Evolutionary conservation across 30 jellyfish, hydroid and myxozoan genomes (phyloP), one percentile per base, ranked within the genome.

Genomic region (Cassiopea andromeda): DNA sequence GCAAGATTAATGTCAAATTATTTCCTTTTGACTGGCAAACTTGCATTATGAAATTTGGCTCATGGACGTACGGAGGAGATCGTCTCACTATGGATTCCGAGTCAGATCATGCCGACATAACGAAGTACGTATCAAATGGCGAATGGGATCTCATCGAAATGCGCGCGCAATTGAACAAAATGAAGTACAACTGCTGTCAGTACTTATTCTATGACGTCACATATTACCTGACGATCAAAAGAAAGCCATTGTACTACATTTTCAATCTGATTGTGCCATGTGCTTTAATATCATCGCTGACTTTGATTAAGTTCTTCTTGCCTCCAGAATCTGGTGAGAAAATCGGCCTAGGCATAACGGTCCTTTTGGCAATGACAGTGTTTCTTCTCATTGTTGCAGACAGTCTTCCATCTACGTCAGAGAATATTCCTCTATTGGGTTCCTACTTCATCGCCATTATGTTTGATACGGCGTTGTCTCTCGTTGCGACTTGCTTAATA

Each of bases 51-150:
- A 91, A 91, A 60, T 91, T 91, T 69, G 97, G 97, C 46, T 91
- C 97, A 38, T 91, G 97, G 97, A 91, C 97, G n/a, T 91, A 84
- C 77, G 97, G 97, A 58, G 97, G 94, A 57, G 97, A 91, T 78
- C 94, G 94, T 69, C 92, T 91, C 82, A 91, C 97, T 5, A 91
- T 91, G 97, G 69, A 86, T 72, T 91, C 97, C 2, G 85, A 38
- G 57, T 74, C 87, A 10, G 75, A 91, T 17, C 64, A 38, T 54
- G 97, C 97, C 1, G 97, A 91, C 27, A 91, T 92, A 50, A 18
- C 94, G 1, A 91, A 91, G 73, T 91, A 91, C 75, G 87, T 91
- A 59, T 68, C 92, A 44, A 91, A 91, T 59, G 97, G 97, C 1
- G 97, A 91, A 84, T 91, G 97, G 97, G 94, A 91, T 69, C 83